Conservation (phyloP, 2,113 vertebrate species). For the Panthera leo region DNA sequence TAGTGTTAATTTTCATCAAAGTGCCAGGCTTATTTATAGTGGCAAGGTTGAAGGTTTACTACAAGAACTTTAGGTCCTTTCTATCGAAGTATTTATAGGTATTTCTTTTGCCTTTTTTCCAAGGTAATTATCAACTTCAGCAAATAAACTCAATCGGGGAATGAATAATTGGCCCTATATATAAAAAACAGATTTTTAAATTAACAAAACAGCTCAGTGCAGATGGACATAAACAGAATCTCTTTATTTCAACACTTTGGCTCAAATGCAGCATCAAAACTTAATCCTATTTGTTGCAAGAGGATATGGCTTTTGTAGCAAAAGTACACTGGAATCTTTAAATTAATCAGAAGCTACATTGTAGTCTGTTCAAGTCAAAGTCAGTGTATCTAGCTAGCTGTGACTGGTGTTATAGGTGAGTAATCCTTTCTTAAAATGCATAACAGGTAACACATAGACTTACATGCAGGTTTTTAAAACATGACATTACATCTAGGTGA, state of each 20-base stretch:
- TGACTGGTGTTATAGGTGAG: conserved; percentile 72
- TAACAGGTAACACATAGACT: conserved; percentile 79
- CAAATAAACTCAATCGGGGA: conserved; percentile 51
- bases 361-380: conserved; percentile 75
- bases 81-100: conserved; percentile 80
- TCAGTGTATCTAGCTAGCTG: conserved; percentile 70
- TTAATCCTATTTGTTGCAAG: conserved; percentile 84
- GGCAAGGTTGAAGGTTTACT: conserved; percentile 82
- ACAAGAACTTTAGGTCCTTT: conserved; percentile 82
- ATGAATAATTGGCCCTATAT: conserved; percentile 74
- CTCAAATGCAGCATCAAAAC: conserved; percentile 82
- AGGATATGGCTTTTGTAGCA: conserved; percentile 82
- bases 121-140: conserved; percentile 80
- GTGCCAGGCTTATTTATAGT: conserved; percentile 84
- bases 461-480: conserved; percentile 60
- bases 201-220: conserved; percentile 61
- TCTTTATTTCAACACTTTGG: conserved; percentile 82
- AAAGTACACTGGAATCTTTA: conserved; percentile 81
- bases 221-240: conserved; percentile 62
- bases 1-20: conserved; percentile 91
- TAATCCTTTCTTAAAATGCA: conserved; percentile 77
- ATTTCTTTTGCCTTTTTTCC: conserved; percentile 73
- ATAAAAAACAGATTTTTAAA: conserved; percentile 65
- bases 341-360: conserved; percentile 80
- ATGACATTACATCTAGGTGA: conserved; percentile 1